Base-by-base conservation (phyloP, 2,888 invertebrate species). In the Microchrysa polita region DNA sequence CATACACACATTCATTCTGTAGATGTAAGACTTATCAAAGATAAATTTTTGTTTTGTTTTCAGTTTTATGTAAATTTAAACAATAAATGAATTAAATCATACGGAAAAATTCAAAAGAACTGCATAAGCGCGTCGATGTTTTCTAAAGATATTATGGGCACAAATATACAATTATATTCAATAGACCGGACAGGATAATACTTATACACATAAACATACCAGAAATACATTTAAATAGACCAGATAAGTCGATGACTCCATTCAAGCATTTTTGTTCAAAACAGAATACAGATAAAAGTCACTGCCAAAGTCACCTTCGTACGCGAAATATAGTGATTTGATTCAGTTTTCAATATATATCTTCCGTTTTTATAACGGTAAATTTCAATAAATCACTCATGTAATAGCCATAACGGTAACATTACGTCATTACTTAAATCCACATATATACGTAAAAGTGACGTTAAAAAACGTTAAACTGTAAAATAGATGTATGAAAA, bases 151-250 rank as follows among this genome's bases (percentile, higher is more conserved):
- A n/a, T n/a, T n/a, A n/a, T 5, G 61, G 61, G 61, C 40, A 61
- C 61, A 61, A 61, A 61, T 2, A 55, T 10, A 53, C 16, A 2
- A 22, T 12, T n/a, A 34, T 18, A 61, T n/a, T 61, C 27, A 34
- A 61, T 34, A 59, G 40, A 61, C 2, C 20, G 40, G 48, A 14
- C n/a, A 60, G 60, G 34, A 60, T n/a, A n/a, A n/a, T n/a, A n/a
- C n/a, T 27, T 2, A 10, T 34, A 10, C 22, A 27, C 12, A 60
- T 5, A 27, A 23, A 60, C 22, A 60, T 34, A 60, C 61, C 40
- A 61, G 61, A 34, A 61, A 61, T 61, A 61, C 40, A 61, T 61
- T 23, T 40, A 40, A 34, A 34, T 7, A 34, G n/a, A 61, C 61
- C n/a, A n/a, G n/a, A n/a, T n/a, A n/a, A n/a, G n/a, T n/a, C n/a